These are phyloP conservation scores for Laspeyria flexula DNA, from an alignment of 2,888 invertebrate genomes.

Conservation along the genomic window DNA sequence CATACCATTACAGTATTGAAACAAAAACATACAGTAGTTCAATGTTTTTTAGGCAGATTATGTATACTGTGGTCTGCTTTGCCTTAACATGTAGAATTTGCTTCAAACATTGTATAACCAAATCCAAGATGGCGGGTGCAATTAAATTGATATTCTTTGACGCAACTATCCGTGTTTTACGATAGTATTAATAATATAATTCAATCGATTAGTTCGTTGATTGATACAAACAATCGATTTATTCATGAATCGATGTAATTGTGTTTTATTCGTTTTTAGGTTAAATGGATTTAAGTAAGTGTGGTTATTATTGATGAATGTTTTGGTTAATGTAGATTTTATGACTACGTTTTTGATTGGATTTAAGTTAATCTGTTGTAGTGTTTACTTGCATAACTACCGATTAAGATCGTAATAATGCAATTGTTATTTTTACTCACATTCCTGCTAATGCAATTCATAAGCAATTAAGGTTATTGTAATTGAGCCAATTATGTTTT, in stretches of 20 bases:
- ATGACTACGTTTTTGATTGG: background rate
- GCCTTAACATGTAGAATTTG: too few species aligned
- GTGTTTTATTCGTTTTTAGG: constrained; percentile 17
- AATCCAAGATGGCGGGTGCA: background rate
- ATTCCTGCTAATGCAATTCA: too few species aligned
- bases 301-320: background rate
- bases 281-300: constrained; percentile 1
- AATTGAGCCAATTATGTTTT: too few species aligned
- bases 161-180: constrained; percentile 12
- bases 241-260: constrained; percentile 50
- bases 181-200: constrained; percentile 17
- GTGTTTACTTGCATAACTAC: background rate
- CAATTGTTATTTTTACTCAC: too few species aligned
- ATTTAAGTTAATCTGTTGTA: background rate
- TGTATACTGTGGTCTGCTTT: too few species aligned
- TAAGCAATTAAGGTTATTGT: too few species aligned
- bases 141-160: background rate
- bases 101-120: constrained; percentile 1
- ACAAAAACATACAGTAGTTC: too few species aligned
- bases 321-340: background rate
- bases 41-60: too few species aligned
- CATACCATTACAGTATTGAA: too few species aligned
- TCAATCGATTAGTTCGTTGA: constrained; percentile 18
- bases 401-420: background rate
- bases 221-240: constrained; percentile 40